Percentiles rank a stretch among this genome's conserved stretches.
phyloP scores from a whole-genome alignment of 1,140 invertebrate genomes.

The Zaprionus lachaisei region DNA sequence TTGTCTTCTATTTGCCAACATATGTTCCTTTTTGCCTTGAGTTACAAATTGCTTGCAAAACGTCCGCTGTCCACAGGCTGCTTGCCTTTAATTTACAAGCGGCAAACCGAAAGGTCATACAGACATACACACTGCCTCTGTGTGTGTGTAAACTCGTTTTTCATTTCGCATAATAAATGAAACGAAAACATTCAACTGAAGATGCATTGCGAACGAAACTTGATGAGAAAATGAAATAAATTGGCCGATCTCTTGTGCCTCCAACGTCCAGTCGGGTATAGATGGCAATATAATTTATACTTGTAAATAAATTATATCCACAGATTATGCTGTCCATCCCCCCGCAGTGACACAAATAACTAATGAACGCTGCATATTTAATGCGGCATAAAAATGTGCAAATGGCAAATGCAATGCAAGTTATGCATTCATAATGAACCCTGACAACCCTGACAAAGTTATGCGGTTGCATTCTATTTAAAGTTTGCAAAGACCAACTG shows the following conservation, averaged over 20 bases:
- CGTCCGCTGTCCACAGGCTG: constrained; percentile 28
- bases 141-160: constrained; percentile 64
- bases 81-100: constrained; percentile 62
- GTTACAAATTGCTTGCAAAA: constrained; percentile 72
- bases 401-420: constrained; percentile 30
- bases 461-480: constrained; percentile 1
- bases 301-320: constrained; percentile 21
- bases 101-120: constrained; percentile 33
- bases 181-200: constrained; percentile 57
- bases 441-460: constrained; percentile 42
- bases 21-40: constrained; percentile 66
- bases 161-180: constrained; percentile 78
- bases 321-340: constrained; percentile 8
- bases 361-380: constrained; percentile 58
- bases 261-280: not conserved
- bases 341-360: not conserved
- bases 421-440: constrained; percentile 62
- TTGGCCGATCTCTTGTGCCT: constrained; percentile 46
- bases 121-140: not conserved
- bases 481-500: not conserved
- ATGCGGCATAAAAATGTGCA: constrained; percentile 22
- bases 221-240: constrained; percentile 41
- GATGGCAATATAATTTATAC: constrained; percentile 5
- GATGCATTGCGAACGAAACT: not conserved
- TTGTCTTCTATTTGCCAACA: constrained; percentile 81